These are phyloP conservation scores for Mus minutoides DNA, from an alignment of 2,797 vertebrate genomes.

Conservation along the genomic window DNA sequence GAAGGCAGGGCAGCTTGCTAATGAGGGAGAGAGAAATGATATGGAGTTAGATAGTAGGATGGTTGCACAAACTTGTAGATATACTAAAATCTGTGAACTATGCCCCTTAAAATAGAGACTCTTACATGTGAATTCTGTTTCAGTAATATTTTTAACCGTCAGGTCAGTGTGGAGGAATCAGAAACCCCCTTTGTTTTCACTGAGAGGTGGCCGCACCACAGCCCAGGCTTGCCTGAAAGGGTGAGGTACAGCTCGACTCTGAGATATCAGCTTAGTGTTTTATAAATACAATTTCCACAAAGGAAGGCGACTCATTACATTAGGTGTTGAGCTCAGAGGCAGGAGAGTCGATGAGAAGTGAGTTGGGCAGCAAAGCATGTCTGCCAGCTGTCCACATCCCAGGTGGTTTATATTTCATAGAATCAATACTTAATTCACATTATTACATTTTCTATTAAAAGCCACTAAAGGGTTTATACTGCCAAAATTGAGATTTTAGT, in stretches of 20 bases:
- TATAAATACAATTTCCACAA: slow-evolving; percentile 62
- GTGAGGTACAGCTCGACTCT: slow-evolving; percentile 4
- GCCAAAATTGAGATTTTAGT: slow-evolving; percentile 19
- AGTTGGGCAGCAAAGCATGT: not conserved
- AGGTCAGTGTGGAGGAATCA: not conserved
- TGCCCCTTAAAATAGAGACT: not conserved
- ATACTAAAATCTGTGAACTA: not conserved
- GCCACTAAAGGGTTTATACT: slow-evolving; percentile 6
- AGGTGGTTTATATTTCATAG: not conserved
- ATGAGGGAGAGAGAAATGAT: not conserved
- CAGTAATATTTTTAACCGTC: not conserved
- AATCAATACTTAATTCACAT: slow-evolving; percentile 2
- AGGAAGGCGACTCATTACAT: not conserved
- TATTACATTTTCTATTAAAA: slow-evolving; percentile 19
- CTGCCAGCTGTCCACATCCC: not conserved
- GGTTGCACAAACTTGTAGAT: not conserved
- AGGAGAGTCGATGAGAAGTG: not conserved
- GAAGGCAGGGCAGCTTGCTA: not conserved
- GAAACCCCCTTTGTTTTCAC: not conserved
- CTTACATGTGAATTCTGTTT: slow-evolving; percentile 1
- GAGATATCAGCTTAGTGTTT: slow-evolving; percentile 51
- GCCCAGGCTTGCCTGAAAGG: not conserved
- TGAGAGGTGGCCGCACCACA: not conserved
- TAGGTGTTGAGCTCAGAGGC: not conserved
- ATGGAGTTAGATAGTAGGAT: not conserved